Conservation (phyloP, 2,113 vertebrate genomes). For the Muntiacus muntjak region DNA sequence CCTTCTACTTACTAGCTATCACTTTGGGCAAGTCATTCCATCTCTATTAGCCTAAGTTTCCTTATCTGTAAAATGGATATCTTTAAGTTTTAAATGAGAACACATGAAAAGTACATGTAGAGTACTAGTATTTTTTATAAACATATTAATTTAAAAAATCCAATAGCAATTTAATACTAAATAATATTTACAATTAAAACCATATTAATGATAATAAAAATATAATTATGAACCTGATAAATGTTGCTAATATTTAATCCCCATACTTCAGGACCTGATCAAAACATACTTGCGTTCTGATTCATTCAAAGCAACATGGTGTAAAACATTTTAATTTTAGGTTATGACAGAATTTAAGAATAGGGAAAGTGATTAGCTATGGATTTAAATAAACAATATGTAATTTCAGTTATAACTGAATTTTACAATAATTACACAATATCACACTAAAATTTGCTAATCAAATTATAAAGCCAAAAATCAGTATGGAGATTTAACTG, state of each 20-base stretch:
- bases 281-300: slow-evolving; percentile 38
- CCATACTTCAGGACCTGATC: background rate
- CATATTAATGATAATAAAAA: slow-evolving; percentile 24
- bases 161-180: slow-evolving; percentile 2
- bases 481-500: slow-evolving; percentile 68
- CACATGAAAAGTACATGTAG: slow-evolving; percentile 23
- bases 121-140: slow-evolving; percentile 18
- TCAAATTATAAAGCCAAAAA: slow-evolving; percentile 69
- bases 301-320: slow-evolving; percentile 43
- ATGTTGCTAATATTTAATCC: slow-evolving; percentile 24
- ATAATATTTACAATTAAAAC: slow-evolving; percentile 36
- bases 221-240: slow-evolving; percentile 12
- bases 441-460: slow-evolving; percentile 30
- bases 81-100: slow-evolving; percentile 40
- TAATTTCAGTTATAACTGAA: slow-evolving; percentile 47
- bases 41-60: slow-evolving; percentile 43
- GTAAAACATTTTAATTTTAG: slow-evolving; percentile 48
- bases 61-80: slow-evolving; percentile 50
- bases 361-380: slow-evolving; percentile 21
- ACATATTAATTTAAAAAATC: slow-evolving; percentile 3
- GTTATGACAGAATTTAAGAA: slow-evolving; percentile 35
- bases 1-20: background rate
- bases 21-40: slow-evolving; percentile 24
- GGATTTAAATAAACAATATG: slow-evolving; percentile 1
- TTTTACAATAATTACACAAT: slow-evolving; percentile 41